Conservation (phyloP, 1,140 invertebrate species). For the Anastatus disparis region DNA sequence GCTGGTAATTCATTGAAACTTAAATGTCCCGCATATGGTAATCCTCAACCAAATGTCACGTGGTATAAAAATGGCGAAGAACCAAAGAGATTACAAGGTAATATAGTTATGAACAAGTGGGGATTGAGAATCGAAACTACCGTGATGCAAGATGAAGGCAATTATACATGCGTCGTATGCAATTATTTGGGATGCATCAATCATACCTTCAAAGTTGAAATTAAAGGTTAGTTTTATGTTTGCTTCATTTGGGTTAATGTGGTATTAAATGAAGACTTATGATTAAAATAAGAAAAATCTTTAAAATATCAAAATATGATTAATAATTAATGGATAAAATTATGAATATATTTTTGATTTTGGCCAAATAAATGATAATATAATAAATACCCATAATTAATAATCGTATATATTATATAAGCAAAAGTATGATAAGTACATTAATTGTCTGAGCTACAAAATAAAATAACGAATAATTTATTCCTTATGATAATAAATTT, state of each 20-base stretch:
- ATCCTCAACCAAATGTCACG: slow-evolving; percentile 80
- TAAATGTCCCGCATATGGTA: slow-evolving; percentile 75
- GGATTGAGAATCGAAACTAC: slow-evolving; percentile 78
- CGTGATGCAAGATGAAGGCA: slow-evolving; percentile 80
- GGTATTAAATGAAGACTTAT: no score
- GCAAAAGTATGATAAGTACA: no score
- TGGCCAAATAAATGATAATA: no score
- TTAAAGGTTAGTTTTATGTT: slow-evolving; percentile 74
- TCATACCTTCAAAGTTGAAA: slow-evolving; percentile 77
- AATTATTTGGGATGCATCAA: slow-evolving; percentile 82
- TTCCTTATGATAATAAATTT: no score
- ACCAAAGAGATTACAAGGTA: slow-evolving; percentile 70
- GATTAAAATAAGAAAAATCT: no score
- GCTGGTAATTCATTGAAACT: slow-evolving; percentile 75
- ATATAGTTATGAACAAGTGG: slow-evolving; percentile 72
- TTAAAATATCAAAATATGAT: no score
- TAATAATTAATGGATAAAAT: no score
- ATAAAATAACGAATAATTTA: no score
- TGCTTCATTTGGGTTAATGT: background rate
- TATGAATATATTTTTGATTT: no score
- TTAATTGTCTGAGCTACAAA: no score
- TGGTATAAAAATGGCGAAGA: slow-evolving; percentile 81
- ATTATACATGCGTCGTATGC: slow-evolving; percentile 87
- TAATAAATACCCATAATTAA: no score
- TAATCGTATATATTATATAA: no score